Base-by-base conservation (phyloP, 2,113 vertebrate species). In the Aplodontia rufa region DNA sequence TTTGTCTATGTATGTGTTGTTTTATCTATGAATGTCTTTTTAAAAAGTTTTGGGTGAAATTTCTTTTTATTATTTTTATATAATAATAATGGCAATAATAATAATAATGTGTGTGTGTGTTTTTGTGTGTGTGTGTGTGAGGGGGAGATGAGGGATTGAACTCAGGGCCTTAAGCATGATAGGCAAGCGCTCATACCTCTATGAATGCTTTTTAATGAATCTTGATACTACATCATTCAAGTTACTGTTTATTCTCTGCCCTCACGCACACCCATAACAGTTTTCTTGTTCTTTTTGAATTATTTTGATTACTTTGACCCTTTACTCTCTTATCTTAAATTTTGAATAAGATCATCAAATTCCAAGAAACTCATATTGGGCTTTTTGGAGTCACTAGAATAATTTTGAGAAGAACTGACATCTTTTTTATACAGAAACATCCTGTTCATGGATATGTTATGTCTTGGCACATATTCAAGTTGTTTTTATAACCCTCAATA, bases 271-370 rank as follows among this genome's bases (percentile, higher is more conserved):
- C 22, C 76, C 80, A 91, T 22, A 64, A 12, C 37, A 37, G 16
- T 79, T 94, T 78, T 74, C n/a, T 92, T 87, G 9, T 72, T 84
- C 47, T 90, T 90, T 86, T 35, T 64, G 9, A 90, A 72, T 84
- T 90, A 30, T 78, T 8, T 79, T 80, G 10, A 93, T 93, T 96
- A 85, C 71, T 85, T 90, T 49, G 51, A n/a, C 17, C 47, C 3
- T 87, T 97, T 84, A 13, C 17, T 91, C n/a, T 35, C 55, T 78
- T 72, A 92, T 64, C 19, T 82, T 87, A 85, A 85, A 81, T 81
- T 93, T 71, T 66, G 75, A 84, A 60, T 69, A 58, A 87, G 12
- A 58, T 90, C 83, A 74, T 78, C 42, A 74, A 83, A 79, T 95
- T 80, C n/a, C 8, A 69, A 64, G 45, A 24, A 91, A 91, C 35